A percentile compares a stretch with the other conserved stretches of the same genome.
phyloP scores from a whole-genome alignment of 1,140 invertebrate genomes.

The Plutomurus gul region DNA sequence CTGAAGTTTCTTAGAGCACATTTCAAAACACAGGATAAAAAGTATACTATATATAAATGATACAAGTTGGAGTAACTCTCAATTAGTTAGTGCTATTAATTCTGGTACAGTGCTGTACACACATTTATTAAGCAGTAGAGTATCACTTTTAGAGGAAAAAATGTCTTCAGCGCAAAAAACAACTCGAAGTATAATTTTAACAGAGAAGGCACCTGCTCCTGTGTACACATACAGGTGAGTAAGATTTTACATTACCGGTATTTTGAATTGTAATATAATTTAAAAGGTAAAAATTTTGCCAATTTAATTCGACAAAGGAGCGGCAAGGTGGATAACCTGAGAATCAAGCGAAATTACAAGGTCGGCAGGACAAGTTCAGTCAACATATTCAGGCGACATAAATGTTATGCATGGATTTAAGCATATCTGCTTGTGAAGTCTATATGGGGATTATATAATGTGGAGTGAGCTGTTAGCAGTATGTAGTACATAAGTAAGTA shows the following conservation, averaged over 20 bases:
- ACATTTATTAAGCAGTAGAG: not conserved
- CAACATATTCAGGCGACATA: not conserved
- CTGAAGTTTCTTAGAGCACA: too few relatives aligned
- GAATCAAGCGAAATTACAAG: not conserved
- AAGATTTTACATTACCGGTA: too few relatives aligned
- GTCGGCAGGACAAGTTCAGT: not conserved
- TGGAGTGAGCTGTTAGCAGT: too few relatives aligned
- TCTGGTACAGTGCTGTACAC: not conserved
- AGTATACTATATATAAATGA: too few relatives aligned
- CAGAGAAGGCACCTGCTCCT: not conserved
- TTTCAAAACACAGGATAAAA: too few relatives aligned
- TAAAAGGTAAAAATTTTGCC: not conserved
- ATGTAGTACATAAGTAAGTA: too few relatives aligned
- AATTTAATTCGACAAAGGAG: not conserved
- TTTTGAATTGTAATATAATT: not conserved
- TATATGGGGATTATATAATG: not conserved
- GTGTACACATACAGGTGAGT: constrained; percentile 10
- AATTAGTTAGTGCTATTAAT: too few relatives aligned
- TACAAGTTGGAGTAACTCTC: too few relatives aligned
- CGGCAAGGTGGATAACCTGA: not conserved
- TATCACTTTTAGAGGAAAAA: not conserved
- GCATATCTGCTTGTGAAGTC: not conserved
- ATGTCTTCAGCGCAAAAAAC: not conserved
- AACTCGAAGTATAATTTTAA: not conserved
- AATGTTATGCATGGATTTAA: not conserved